Base-by-base conservation (phyloP, 2,888 invertebrate genomes). In the Neoscelio sp. region DNA sequence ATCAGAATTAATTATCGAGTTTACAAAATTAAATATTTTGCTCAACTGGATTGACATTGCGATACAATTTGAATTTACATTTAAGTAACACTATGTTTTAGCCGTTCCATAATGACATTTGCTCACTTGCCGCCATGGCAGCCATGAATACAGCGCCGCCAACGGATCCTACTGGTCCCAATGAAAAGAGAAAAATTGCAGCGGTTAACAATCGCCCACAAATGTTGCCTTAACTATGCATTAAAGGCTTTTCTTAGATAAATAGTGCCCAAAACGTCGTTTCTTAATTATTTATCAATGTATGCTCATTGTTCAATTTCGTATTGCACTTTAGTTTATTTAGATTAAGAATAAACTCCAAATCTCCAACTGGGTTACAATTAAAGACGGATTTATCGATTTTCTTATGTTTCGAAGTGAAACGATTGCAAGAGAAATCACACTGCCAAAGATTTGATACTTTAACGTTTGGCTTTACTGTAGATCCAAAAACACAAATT, bases 401-500 rank as follows among this genome's bases (percentile, higher is more conserved):
- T 48, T 58, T n/a, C n/a, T n/a, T 28, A 48, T 15, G 40, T 48
- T 33, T 50, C 70, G 10, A 33, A 33, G 30, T 23, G 23, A 23
- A 23, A 23, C 23, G 6, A 23, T 23, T 23, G 6, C 42, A 42
- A 26, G 13, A 3, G 28, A 60, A 35, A 20, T 64, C 12, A 48
- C 35, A 73, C 73, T 73, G 78, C 78, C 78, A 78, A 78, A 78
- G 78, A 78, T 62, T 73, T 33, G 42, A 78, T 54, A 64, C 20
- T 67, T 58, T 52, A 26, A 33, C 18, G 48, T 71, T 62, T 71
- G 71, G 71, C 52, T 62, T 62, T 62, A 62, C 10, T 12, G 23
- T 38, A 46, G 26, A 64, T 20, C 28, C 40, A 33, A 60, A 70
- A 64, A 64, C 0, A 1, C 3, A 12, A 20, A 40, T n/a, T n/a